Conservation (phyloP, 2,113 vertebrate genomes). For the Catharus minimus region DNA sequence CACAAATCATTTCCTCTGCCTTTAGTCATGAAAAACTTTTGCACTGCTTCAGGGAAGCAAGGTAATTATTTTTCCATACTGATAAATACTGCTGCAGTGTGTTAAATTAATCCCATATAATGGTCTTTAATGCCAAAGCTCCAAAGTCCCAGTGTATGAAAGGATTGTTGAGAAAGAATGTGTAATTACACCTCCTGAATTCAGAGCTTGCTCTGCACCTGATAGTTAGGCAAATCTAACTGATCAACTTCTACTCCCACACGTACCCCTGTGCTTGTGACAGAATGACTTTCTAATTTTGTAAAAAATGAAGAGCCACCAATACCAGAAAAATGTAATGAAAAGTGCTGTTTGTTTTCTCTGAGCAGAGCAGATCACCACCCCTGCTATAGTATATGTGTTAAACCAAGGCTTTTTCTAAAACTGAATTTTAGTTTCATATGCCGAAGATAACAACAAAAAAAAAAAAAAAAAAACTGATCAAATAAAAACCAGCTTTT, state of each 20-base stretch:
- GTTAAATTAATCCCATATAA: background rate
- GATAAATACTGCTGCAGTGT: background rate
- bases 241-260: background rate
- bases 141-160: background rate
- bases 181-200: background rate
- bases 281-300: background rate
- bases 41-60: background rate
- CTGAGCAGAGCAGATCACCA: background rate
- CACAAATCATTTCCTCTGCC: background rate
- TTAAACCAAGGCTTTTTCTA: background rate
- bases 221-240: background rate
- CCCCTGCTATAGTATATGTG: rapidly evolving
- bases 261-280: background rate
- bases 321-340: background rate
- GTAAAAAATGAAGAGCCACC: background rate
- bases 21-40: background rate
- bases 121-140: background rate
- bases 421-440: background rate
- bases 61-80: background rate
- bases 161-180: background rate
- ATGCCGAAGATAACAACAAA: background rate
- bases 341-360: background rate
- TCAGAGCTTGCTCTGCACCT: background rate
- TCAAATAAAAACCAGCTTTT: rapidly evolving
- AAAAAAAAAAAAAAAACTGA: background rate